These are phyloP conservation scores for Agapornis canus DNA, from an alignment of 2,797 vertebrate species.

Conservation along the genomic window DNA sequence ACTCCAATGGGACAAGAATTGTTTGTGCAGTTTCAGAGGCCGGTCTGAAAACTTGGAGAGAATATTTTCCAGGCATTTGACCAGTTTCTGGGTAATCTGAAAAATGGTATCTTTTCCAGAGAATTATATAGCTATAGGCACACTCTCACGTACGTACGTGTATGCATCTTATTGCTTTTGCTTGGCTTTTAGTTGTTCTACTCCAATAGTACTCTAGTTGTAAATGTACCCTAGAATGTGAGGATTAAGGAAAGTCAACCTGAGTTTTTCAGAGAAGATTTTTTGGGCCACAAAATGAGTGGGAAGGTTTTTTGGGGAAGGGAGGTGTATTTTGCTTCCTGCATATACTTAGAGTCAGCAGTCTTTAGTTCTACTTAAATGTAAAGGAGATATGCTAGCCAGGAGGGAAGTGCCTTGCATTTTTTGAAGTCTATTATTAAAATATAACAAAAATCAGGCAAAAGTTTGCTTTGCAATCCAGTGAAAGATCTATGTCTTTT, in stretches of 20 bases:
- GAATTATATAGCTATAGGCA: background rate
- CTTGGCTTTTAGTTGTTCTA: background rate
- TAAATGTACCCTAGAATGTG: background rate
- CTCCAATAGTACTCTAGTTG: background rate
- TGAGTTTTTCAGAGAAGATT: background rate
- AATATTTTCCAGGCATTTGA: conserved; percentile 65
- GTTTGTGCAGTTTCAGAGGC: conserved; percentile 56
- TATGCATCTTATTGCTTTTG: background rate
- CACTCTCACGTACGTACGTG: background rate
- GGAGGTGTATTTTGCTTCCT: background rate
- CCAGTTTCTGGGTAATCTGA: conserved; percentile 53
- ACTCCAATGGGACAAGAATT: conserved; percentile 54
- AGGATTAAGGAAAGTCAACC: conserved; percentile 8
- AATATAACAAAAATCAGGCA: conserved; percentile 4
- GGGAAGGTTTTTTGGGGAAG: background rate
- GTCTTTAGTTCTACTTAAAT: conserved; percentile 38
- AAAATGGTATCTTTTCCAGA: conserved; percentile 25
- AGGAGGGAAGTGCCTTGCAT: conserved; percentile 37
- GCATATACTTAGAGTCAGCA: background rate
- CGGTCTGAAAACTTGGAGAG: conserved; percentile 51
- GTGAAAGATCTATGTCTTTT: background rate
- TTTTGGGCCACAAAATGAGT: conserved; percentile 7
- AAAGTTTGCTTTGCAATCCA: background rate
- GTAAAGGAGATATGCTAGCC: background rate
- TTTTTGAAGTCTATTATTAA: conserved; percentile 34